A percentile compares a stretch with the other conserved stretches of the same genome.
Conservation (phyloP, 2,888 invertebrate genomes). For the Caradrina kadenii region DNA sequence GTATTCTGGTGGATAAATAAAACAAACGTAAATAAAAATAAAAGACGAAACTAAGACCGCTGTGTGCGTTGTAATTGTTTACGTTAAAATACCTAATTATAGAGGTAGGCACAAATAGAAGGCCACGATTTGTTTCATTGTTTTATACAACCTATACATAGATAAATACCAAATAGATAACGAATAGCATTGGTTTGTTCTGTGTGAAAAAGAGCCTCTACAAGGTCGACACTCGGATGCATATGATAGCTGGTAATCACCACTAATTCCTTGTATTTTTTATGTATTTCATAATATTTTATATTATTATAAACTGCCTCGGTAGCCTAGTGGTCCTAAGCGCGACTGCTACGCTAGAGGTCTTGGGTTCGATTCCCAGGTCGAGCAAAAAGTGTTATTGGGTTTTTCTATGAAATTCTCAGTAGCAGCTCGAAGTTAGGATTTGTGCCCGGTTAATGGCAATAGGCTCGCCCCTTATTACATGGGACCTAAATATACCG, state of each 20-base stretch:
- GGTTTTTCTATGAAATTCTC: too few relatives aligned
- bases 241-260: constrained; percentile 43
- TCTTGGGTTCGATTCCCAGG: too few relatives aligned
- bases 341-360: too few relatives aligned
- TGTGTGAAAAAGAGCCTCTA: constrained; percentile 72
- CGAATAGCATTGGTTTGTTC: constrained; percentile 69
- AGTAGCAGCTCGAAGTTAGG: too few relatives aligned
- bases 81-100: constrained; percentile 75
- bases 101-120: constrained; percentile 75
- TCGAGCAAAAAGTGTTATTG: too few relatives aligned
- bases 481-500: too few relatives aligned
- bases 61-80: constrained; percentile 77
- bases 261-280: constrained; percentile 34
- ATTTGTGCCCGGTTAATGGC: too few relatives aligned
- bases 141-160: constrained; percentile 73
- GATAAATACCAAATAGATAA: constrained; percentile 70
- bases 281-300: constrained; percentile 27
- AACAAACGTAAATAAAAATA: constrained; percentile 49
- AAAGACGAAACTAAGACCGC: constrained; percentile 56
- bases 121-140: constrained; percentile 84
- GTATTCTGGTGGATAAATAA: constrained; percentile 23
- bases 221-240: constrained; percentile 64
- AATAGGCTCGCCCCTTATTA: too few relatives aligned
- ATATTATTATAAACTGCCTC: constrained; percentile 6
- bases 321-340: too few relatives aligned